A percentile compares a stretch with the other conserved stretches of the same genome.
Conservation (phyloP, 2,113 vertebrate genomes). For the Hipposideros armiger region DNA sequence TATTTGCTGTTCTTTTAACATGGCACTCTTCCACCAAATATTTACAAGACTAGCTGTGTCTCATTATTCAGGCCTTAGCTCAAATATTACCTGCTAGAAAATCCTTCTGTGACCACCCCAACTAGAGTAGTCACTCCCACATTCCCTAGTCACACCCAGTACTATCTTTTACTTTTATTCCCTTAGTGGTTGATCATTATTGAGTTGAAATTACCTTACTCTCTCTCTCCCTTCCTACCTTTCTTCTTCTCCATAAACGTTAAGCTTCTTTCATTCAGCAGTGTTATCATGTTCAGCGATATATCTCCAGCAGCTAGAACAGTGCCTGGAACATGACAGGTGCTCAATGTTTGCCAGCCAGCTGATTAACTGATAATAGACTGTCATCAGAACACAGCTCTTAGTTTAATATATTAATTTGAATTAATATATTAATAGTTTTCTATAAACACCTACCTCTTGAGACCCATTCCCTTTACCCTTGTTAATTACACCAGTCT, state of each 20-base stretch:
- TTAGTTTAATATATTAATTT: constrained; percentile 28
- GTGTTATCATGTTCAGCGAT: not conserved
- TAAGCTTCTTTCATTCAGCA: constrained; percentile 3
- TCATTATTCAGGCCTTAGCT: not conserved
- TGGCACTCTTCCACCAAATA: not conserved
- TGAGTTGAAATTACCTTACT: not conserved
- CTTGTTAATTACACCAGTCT: not conserved
- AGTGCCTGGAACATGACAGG: not conserved
- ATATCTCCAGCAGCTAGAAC: not conserved
- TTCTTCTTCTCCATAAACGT: constrained; percentile 18
- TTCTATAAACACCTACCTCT: not conserved
- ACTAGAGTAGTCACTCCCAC: not conserved
- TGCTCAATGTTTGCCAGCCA: not conserved
- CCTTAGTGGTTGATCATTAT: not conserved
- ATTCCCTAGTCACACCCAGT: not conserved
- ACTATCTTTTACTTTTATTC: not conserved
- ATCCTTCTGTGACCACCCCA: not conserved
- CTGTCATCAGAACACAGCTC: not conserved
- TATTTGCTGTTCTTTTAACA: not conserved
- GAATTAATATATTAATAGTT: not conserved
- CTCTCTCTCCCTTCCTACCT: not conserved
- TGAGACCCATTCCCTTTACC: not conserved
- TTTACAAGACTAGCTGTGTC: not conserved
- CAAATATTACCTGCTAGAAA: constrained; percentile 42
- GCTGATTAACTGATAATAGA: not conserved